These are phyloP conservation scores for Drosophila sp. DNA, from an alignment of 1,140 invertebrate genomes.

Conservation along the genomic window DNA sequence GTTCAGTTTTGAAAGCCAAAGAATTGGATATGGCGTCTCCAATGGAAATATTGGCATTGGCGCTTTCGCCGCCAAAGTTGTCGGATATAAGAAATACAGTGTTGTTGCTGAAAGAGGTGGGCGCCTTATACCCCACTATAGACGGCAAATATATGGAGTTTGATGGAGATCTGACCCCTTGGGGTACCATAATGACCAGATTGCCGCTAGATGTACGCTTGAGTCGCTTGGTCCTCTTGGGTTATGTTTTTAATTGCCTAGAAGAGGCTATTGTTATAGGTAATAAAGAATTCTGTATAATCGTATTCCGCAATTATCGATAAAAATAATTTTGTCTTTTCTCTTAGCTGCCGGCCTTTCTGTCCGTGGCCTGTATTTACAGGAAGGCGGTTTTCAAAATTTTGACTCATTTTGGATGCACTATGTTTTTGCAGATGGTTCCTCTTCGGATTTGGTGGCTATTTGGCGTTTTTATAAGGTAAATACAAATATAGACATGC, in stretches of 20 bases:
- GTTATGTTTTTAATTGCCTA: slow-evolving; percentile 93
- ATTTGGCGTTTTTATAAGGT: slow-evolving; percentile 92
- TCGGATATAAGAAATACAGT: slow-evolving; percentile 92
- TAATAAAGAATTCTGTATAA: slow-evolving; percentile 76
- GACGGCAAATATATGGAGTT: slow-evolving; percentile 84
- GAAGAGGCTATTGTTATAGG: slow-evolving; percentile 95
- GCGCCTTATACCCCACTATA: slow-evolving; percentile 87
- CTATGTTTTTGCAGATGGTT: slow-evolving; percentile 90
- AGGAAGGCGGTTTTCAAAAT: slow-evolving; percentile 82
- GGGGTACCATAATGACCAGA: slow-evolving; percentile 92
- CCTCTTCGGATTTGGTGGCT: slow-evolving; percentile 93
- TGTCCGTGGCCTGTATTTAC: slow-evolving; percentile 90
- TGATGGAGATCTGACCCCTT: slow-evolving; percentile 95
- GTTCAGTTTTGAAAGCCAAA: slow-evolving; percentile 93
- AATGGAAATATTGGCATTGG: slow-evolving; percentile 90
- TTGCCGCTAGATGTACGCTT: slow-evolving; percentile 93
- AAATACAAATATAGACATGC: slow-evolving; percentile 27
- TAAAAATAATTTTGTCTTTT: slow-evolving; percentile 7
- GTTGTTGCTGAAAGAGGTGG: slow-evolving; percentile 93
- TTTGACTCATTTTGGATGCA: slow-evolving; percentile 91
- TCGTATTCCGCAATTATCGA: background rate
- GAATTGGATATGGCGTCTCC: slow-evolving; percentile 93
- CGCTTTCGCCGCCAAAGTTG: slow-evolving; percentile 94
- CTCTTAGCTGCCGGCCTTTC: slow-evolving; percentile 90
- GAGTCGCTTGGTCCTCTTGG: slow-evolving; percentile 93